phyloP scores from a whole-genome alignment of 2,888 invertebrate genomes.

The Diadegma fenestrale region DNA sequence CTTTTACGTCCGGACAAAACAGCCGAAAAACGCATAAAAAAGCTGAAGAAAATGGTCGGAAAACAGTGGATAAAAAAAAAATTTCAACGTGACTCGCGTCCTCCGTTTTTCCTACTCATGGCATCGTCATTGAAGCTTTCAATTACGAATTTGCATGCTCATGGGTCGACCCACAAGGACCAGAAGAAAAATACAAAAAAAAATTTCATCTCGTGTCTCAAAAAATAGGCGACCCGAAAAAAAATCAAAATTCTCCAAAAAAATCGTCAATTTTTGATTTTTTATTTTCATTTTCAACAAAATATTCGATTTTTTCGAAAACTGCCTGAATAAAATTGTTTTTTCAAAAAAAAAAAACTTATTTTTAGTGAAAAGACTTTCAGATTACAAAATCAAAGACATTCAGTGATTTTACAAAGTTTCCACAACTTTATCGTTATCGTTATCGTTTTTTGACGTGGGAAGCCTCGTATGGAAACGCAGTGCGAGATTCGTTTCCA shows the following conservation, averaged over 20 bases:
- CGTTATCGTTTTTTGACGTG: no score
- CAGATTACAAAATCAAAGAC: neutral
- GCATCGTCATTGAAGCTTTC: slow-evolving; percentile 80
- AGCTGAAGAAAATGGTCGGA: slow-evolving; percentile 46
- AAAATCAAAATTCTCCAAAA: neutral
- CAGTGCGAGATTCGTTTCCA: slow-evolving; percentile 68
- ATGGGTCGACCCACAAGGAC: neutral
- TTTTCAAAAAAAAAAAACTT: neutral
- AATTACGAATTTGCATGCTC: slow-evolving; percentile 76
- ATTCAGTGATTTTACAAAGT: no score
- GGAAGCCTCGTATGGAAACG: slow-evolving; percentile 34
- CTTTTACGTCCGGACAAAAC: neutral
- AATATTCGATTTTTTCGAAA: neutral
- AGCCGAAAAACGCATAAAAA: slow-evolving; percentile 51
- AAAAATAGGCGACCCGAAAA: neutral
- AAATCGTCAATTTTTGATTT: neutral
- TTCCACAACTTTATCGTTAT: no score
- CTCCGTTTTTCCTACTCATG: slow-evolving; percentile 61
- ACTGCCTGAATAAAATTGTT: neutral
- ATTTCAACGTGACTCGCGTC: slow-evolving; percentile 76
- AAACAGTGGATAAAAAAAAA: slow-evolving; percentile 74
- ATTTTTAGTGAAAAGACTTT: neutral
- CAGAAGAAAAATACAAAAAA: neutral
- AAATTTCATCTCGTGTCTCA: neutral
- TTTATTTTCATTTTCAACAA: neutral